Base-by-base conservation (phyloP, 2,113 vertebrate genomes). In the Oncorhynchus gorbuscha region DNA sequence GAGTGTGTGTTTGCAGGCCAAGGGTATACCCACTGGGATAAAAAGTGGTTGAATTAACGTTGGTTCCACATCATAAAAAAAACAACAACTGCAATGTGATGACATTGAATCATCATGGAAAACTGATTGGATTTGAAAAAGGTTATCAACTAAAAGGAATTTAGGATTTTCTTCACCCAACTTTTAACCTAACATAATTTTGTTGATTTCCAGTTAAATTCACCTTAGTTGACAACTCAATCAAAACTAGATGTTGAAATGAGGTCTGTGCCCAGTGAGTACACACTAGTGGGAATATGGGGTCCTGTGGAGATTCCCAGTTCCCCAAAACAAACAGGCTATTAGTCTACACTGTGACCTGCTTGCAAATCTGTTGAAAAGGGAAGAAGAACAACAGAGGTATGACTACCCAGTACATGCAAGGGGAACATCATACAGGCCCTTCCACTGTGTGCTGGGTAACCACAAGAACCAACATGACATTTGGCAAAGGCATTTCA, bases 321-420 rank as follows among this genome's bases (percentile, higher is more conserved):
- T 83, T 84, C 77, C 77, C 72, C 74, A 76, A 65, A 26, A 26
- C 22, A 65, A 65, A 65, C 62, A 65, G 13, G 62, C 22, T 65
- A 26, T 22, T 14, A 67, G 62, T 65, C 24, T 13, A 24, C 62
- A 65, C 28, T 26, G 26, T 67, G 26, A 32, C 16, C 16, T 30
- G 12, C 24, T 66, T 30, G 24, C 28, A 26, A 26, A 12, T 55
- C 51, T 55, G 51, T 39, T 9, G 20, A 18, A 8, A 18, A 69
- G 30, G 32, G 20, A 9, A 78, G 79, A 85, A 74, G 76, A 87
- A 82, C 75, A 86, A 87, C 83, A 85, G 81, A 85, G 75, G 78
- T 86, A 84, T 87, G 79, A 82, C 78, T 82, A 74, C 72, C 81
- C 35, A 62, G 69, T 74, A 83, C 80, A 87, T 69, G 77, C 73